Evolutionary conservation across 2,113 vertebrate genomes (phyloP), one percentile per base, ranked within the genome.

Genomic region (Bubo bubo): DNA sequence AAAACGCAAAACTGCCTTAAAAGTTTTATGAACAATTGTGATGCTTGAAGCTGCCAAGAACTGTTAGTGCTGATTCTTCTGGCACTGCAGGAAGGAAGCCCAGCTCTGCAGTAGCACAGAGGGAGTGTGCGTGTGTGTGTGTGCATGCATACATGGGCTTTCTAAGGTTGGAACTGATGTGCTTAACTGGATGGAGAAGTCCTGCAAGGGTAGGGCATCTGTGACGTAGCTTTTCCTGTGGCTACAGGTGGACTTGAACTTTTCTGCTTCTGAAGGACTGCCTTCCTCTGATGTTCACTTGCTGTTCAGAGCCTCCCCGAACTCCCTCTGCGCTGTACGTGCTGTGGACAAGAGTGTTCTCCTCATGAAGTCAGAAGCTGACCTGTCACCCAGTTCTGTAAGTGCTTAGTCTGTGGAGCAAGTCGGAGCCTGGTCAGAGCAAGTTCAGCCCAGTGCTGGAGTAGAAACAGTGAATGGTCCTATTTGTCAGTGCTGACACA

Each of bases 291-390:
- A 87, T 3, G 82, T 92, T 74, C 96, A 55, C 30, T 93, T 99
- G 83, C 95, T 62, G 21, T 71, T 99, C 55, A 94, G 10, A 5
- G 98, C 99, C 22, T 94, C 97, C 14, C 97, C 98, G 0, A 68
- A 98, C 39, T 99, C 99, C 23, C 97, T 99, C 49, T 99, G 99
- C 2, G 99, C 98, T 3, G 83, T 99, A 43, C 98, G 98, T 4
- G 98, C 98, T 11, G 97, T 99, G 23, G 99, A 99, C 95, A 97
- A 98, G 90, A 99, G 99, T 0, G 97, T 99, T 58, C 98, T 98
- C 53, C 97, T 99, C 84, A 63, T 98, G 97, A 98, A 97, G 52
- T 95, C 99, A 0, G 98, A 98, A 68, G 96, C 98, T 18, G 98
- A 98, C 21, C 98, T 99, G 41, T 98, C 97, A 3, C 68, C 97